These are phyloP conservation scores for Aythya baeri DNA, from an alignment of 2,113 vertebrate species.

Conservation along the genomic window DNA sequence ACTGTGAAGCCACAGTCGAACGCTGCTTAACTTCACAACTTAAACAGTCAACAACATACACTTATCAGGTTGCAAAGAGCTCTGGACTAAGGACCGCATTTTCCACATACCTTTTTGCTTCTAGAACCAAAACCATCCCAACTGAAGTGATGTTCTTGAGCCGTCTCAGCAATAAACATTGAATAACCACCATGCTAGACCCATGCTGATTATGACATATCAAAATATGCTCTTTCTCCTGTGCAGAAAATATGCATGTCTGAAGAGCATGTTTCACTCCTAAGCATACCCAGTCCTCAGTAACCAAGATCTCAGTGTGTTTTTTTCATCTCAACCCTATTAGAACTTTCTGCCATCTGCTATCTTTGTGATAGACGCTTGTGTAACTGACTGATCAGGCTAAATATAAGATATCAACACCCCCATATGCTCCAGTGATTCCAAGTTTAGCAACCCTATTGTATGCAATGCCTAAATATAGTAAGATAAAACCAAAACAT, in stretches of 20 bases:
- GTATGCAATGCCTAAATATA: conserved; percentile 66
- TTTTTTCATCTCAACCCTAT: conserved; percentile 57
- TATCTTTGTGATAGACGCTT: conserved; percentile 61
- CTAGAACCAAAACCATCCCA: background rate
- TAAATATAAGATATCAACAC: conserved; percentile 70
- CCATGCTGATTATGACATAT: rapidly evolving
- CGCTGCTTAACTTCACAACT: background rate
- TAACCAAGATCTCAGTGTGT: background rate
- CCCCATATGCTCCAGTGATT: conserved; percentile 53
- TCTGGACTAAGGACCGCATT: background rate
- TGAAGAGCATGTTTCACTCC: background rate
- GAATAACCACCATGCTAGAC: background rate
- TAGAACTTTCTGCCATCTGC: conserved; percentile 70
- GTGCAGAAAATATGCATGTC: background rate
- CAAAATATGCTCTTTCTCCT: background rate
- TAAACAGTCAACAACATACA: background rate
- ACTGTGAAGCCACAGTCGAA: background rate
- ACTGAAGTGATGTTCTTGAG: background rate
- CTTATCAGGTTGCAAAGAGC: background rate
- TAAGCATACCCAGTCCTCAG: background rate
- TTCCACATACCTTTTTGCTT: background rate
- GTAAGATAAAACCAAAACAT: conserved; percentile 56
- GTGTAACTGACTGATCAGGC: conserved; percentile 68
- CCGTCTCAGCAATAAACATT: background rate
- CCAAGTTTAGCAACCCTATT: conserved; percentile 68